Evolutionary conservation across 2,888 invertebrate genomes (phyloP).

Genomic region (Acanthosepion pharaonis): DNA sequence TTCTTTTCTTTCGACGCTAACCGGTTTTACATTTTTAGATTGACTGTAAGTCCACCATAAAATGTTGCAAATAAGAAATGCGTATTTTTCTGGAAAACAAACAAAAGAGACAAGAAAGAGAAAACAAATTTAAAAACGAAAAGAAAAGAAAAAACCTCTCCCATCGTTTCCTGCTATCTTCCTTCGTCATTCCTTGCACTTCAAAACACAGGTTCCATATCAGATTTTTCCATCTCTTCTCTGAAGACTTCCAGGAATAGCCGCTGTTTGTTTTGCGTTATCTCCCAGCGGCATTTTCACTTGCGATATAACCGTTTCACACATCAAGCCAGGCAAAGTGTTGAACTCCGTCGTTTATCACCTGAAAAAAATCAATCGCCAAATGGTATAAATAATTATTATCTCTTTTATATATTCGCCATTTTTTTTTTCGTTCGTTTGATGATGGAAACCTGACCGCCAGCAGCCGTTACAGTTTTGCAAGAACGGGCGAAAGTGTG

Average conservation of each 20-base stretch:
- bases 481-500: background rate
- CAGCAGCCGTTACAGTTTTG: background rate
- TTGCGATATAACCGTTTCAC: background rate
- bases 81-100: too few relatives aligned
- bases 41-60: too few relatives aligned
- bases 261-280: background rate
- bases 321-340: background rate
- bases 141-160: too few relatives aligned
- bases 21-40: too few relatives aligned
- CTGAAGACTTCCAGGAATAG: background rate
- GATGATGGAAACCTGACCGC: background rate
- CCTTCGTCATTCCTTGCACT: background rate
- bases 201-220: background rate
- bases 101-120: too few relatives aligned
- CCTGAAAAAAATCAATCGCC: background rate
- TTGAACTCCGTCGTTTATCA: background rate
- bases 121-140: too few relatives aligned
- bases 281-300: background rate
- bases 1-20: too few relatives aligned
- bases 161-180: background rate
- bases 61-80: too few relatives aligned
- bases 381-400: background rate
- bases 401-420: background rate
- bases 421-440: background rate
- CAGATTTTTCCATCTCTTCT: background rate